A percentile compares a stretch with the other conserved stretches of the same genome.
phyloP scores from a whole-genome alignment of 2,888 invertebrate genomes.

The Metopia argyrocephala region DNA sequence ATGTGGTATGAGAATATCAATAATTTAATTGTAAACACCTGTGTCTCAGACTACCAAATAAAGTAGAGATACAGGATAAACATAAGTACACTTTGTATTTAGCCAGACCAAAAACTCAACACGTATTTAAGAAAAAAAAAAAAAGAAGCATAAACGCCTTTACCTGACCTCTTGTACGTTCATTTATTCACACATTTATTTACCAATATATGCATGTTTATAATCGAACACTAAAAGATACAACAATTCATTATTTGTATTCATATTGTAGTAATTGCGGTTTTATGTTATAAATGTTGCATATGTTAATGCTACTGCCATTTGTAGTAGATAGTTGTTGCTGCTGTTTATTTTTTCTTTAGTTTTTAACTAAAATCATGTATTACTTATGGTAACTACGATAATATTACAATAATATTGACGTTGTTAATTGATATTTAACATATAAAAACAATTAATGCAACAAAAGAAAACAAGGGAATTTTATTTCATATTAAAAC shows the following conservation, averaged over 20 bases:
- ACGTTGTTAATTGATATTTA: conserved; percentile 59
- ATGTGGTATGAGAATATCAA: conserved; percentile 46
- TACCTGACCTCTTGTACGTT: too few species aligned
- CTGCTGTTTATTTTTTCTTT: conserved; percentile 30
- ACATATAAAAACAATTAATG: conserved; percentile 60
- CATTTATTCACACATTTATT: too few species aligned
- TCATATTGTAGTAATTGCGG: conserved; percentile 51
- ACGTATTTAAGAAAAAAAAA: conserved; percentile 40
- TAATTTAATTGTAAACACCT: conserved; percentile 56
- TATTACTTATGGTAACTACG: neutral
- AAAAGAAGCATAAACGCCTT: conserved; percentile 53
- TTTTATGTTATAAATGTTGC: conserved; percentile 58
- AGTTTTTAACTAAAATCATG: conserved; percentile 8
- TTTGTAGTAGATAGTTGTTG: neutral
- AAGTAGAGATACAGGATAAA: neutral
- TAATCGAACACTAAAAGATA: neutral
- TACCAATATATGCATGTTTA: neutral
- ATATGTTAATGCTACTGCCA: conserved; percentile 10
- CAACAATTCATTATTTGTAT: too few species aligned
- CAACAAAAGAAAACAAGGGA: conserved; percentile 20
- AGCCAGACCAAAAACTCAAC: conserved; percentile 39
- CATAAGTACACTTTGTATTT: conserved; percentile 4
- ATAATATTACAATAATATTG: conserved; percentile 2
- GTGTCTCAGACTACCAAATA: conserved; percentile 32
- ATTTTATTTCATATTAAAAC: conserved; percentile 6